Conservation (phyloP, 2,888 invertebrate species). For the Ommatoiulus sabulosus region DNA sequence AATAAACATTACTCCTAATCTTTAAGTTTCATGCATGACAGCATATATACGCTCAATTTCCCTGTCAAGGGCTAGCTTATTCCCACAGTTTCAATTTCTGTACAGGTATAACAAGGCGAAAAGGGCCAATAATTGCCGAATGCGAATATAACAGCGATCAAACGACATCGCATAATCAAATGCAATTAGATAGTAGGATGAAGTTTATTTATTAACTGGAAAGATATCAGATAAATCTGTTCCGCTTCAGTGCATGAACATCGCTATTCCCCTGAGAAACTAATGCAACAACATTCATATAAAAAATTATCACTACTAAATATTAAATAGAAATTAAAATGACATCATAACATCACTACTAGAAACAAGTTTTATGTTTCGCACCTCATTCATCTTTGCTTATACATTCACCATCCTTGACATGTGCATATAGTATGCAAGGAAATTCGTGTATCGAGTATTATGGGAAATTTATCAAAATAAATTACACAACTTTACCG, state of each 20-base stretch:
- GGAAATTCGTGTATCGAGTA: too few relatives aligned
- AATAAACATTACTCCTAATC: background rate
- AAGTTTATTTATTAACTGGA: background rate
- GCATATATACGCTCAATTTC: constrained; percentile 14
- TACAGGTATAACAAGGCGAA: background rate
- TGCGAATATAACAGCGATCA: background rate
- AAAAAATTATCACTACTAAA: constrained; percentile 3
- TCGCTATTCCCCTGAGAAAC: background rate
- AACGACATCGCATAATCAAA: background rate
- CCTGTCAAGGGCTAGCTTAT: background rate
- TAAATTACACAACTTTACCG: too few relatives aligned
- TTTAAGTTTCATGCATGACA: background rate
- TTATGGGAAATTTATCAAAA: too few relatives aligned
- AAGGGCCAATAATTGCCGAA: background rate
- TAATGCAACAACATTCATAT: background rate
- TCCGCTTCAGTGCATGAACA: background rate
- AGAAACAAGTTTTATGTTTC: background rate
- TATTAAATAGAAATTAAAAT: constrained; percentile 20
- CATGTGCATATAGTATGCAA: too few relatives aligned
- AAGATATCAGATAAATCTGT: constrained; percentile 13
- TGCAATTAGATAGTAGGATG: background rate
- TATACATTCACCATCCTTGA: background rate
- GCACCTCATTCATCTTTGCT: background rate
- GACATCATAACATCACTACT: background rate
- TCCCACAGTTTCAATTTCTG: background rate